Conservation (phyloP, 1,140 invertebrate species). For the Drosophila orosa region DNA sequence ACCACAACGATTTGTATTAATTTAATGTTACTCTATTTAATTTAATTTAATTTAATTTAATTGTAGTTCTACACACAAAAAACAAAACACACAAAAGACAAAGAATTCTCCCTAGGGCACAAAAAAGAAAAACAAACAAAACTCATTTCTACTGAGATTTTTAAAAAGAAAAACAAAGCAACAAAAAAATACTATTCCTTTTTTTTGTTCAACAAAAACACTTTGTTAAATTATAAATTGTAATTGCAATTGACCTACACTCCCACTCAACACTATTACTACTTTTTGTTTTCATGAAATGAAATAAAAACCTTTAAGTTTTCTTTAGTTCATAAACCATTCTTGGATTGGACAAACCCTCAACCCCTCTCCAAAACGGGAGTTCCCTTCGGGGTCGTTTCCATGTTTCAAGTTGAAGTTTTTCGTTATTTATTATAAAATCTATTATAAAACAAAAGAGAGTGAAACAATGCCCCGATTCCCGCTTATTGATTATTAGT, state of each 20-base stretch:
- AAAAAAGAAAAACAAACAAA: conserved; percentile 49
- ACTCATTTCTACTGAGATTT: conserved; percentile 30
- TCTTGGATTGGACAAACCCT: conserved; percentile 41
- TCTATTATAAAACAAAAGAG: conserved; percentile 7
- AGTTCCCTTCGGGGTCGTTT: conserved; percentile 35
- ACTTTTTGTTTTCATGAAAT: conserved; percentile 77
- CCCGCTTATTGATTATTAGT: conserved; percentile 73
- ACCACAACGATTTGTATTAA: conserved; percentile 78
- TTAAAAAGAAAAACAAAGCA: conserved; percentile 12
- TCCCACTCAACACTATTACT: conserved; percentile 16
- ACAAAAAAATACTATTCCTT: conserved; percentile 53
- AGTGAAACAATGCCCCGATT: conserved; percentile 37
- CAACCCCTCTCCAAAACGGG: conserved; percentile 3
- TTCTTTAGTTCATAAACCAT: conserved; percentile 64
- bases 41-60: conserved; percentile 49
- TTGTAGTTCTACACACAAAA: conserved; percentile 25
- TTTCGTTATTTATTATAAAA: conserved; percentile 80
- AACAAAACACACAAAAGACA: conserved; percentile 63
- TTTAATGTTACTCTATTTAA: conserved; percentile 60
- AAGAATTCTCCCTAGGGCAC: conserved; percentile 83
- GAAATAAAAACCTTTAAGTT: conserved; percentile 77
- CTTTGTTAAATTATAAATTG: conserved; percentile 49
- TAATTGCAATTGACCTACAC: conserved; percentile 30
- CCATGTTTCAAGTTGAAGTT: conserved; percentile 79
- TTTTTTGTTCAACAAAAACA: conserved; percentile 79